Conservation (phyloP, 2,888 invertebrate genomes). For the Andrena trimmerana region DNA sequence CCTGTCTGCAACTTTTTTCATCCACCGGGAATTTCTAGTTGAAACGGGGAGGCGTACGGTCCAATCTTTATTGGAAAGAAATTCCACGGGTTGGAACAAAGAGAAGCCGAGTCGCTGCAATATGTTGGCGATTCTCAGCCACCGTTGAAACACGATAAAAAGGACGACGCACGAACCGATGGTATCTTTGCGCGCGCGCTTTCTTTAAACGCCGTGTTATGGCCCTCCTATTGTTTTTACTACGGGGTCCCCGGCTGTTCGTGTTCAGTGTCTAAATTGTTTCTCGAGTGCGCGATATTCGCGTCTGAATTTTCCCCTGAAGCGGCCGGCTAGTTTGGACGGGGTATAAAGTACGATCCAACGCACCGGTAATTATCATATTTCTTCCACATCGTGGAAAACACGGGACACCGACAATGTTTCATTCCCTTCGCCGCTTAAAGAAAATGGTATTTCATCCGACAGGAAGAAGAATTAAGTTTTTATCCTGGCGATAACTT, state of each 20-base stretch:
- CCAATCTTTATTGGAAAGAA: slow-evolving; percentile 56
- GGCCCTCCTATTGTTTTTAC: slow-evolving; percentile 3
- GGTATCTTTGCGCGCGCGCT: slow-evolving; percentile 12
- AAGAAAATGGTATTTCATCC: slow-evolving; percentile 16
- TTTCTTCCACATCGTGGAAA: slow-evolving; percentile 13
- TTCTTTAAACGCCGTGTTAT: slow-evolving; percentile 24
- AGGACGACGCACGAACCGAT: slow-evolving; percentile 12
- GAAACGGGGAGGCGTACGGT: slow-evolving; percentile 30
- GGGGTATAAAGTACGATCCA: background rate
- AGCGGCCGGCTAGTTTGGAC: background rate
- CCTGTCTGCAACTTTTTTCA: slow-evolving; percentile 44
- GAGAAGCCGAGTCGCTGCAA: slow-evolving; percentile 31
- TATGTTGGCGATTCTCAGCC: slow-evolving; percentile 54
- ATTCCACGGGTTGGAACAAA: slow-evolving; percentile 47
- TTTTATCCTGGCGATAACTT: slow-evolving; percentile 34
- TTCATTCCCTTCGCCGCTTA: background rate
- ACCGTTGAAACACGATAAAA: slow-evolving; percentile 40
- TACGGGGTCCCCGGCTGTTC: background rate
- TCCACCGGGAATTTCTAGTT: slow-evolving; percentile 45
- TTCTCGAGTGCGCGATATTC: background rate
- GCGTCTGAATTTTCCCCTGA: background rate
- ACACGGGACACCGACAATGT: background rate
- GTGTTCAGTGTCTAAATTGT: background rate
- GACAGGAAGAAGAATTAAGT: slow-evolving; percentile 39
- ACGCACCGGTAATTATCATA: slow-evolving; percentile 19